Evolutionary conservation across 2,888 invertebrate genomes (phyloP).

Genomic region (Orchesella flavescens): DNA sequence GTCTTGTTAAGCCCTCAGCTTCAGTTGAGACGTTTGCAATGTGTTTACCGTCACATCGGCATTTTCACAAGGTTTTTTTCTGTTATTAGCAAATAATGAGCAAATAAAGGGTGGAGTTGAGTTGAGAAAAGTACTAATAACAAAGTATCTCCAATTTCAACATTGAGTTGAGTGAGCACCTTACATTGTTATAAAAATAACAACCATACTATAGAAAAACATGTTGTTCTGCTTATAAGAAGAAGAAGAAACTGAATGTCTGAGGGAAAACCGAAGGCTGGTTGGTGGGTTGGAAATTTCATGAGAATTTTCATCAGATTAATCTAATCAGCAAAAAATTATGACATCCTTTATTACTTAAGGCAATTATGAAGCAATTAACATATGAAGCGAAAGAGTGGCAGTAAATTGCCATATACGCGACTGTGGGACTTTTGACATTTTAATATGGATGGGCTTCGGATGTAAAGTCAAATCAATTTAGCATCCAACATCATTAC

Average conservation of each 20-base stretch:
- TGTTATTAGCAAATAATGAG: slow-evolving; percentile 62
- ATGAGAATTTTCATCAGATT: not conserved
- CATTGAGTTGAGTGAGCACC: not conserved
- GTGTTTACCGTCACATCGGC: slow-evolving; percentile 27
- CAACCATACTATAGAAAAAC: not conserved
- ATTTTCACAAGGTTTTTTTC: slow-evolving; percentile 55
- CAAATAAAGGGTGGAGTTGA: slow-evolving; percentile 59
- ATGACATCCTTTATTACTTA: slow-evolving; percentile 22
- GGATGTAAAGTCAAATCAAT: too few relatives aligned
- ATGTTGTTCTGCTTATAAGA: not conserved
- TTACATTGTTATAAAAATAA: not conserved
- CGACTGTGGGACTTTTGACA: too few relatives aligned
- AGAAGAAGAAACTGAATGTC: not conserved
- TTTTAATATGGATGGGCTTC: too few relatives aligned
- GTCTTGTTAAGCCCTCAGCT: too few relatives aligned
- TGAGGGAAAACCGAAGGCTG: slow-evolving; percentile 36
- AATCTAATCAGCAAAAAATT: not conserved
- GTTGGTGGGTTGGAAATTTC: not conserved
- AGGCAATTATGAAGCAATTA: slow-evolving; percentile 9
- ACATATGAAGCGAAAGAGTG: not conserved
- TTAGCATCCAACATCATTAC: too few relatives aligned
- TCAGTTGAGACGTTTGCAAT: too few relatives aligned
- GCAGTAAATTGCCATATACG: too few relatives aligned
- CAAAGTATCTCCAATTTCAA: not conserved
- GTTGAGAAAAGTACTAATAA: slow-evolving; percentile 31